Percentiles rank a stretch among this genome's conserved stretches.
Evolutionary conservation across 2,888 invertebrate species (phyloP).

Genomic region (Timema podura): DNA sequence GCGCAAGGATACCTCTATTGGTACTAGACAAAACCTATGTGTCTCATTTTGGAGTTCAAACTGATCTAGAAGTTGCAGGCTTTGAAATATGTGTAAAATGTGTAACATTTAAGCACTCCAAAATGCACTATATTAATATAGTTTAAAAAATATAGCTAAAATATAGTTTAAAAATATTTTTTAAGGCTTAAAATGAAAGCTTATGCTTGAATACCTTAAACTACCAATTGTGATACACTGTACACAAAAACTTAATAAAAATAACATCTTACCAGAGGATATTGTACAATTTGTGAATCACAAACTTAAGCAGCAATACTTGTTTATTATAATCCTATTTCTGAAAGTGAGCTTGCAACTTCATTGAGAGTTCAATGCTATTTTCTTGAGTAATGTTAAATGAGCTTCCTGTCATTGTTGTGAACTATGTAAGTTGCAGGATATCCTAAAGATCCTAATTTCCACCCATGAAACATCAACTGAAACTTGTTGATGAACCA

Average conservation of each 20-base stretch:
- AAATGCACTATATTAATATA: too few relatives aligned
- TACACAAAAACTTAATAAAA: background rate
- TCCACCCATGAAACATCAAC: slow-evolving; percentile 10
- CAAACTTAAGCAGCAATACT: too few relatives aligned
- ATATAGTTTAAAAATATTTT: too few relatives aligned
- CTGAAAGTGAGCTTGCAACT: background rate
- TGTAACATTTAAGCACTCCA: too few relatives aligned
- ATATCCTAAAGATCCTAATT: background rate
- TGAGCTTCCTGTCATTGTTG: background rate
- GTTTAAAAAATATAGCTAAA: too few relatives aligned
- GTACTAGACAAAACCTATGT: slow-evolving; percentile 27
- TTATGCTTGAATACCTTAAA: too few relatives aligned
- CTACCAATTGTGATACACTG: background rate
- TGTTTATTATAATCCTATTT: background rate
- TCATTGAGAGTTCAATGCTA: background rate
- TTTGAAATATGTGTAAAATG: background rate
- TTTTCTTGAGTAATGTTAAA: slow-evolving; percentile 12
- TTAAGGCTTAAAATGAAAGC: too few relatives aligned
- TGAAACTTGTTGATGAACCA: slow-evolving; percentile 10
- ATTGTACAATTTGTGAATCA: background rate
- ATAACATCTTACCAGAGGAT: background rate
- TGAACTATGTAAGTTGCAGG: slow-evolving; percentile 1
- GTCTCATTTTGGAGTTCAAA: slow-evolving; percentile 44
- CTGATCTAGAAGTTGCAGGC: slow-evolving; percentile 45
- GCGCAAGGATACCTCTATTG: background rate